These are phyloP conservation scores for Pelobates cultripes DNA, from an alignment of 2,797 vertebrate species.

Conservation along the genomic window DNA sequence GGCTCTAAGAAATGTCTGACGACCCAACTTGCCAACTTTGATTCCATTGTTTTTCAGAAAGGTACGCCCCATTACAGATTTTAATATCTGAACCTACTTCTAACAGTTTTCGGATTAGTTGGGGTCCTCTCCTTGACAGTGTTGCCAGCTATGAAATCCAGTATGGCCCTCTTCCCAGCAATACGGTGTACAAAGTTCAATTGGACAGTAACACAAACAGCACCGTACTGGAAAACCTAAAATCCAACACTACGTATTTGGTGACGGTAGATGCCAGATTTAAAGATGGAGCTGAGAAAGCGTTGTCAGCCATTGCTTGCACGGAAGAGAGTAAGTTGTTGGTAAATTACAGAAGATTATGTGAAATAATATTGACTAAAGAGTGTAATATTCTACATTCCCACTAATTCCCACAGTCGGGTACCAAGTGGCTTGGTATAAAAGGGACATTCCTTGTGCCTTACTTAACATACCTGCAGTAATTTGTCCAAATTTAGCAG, in stretches of 20 bases:
- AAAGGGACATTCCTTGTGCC: too few relatives aligned
- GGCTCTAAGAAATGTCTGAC: too few relatives aligned
- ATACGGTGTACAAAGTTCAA: slow-evolving; percentile 68
- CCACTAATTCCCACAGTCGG: too few relatives aligned
- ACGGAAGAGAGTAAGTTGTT: slow-evolving; percentile 80
- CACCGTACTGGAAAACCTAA: slow-evolving; percentile 81
- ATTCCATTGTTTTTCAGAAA: slow-evolving; percentile 65
- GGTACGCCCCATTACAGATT: slow-evolving; percentile 77
- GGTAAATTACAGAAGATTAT: neutral
- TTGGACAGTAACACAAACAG: slow-evolving; percentile 75
- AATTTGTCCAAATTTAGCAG: too few relatives aligned
- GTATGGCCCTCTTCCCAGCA: slow-evolving; percentile 81
- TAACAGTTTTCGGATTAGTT: slow-evolving; percentile 84
- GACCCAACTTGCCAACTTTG: too few relatives aligned
- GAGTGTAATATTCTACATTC: too few relatives aligned
- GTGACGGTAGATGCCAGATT: slow-evolving; percentile 85
- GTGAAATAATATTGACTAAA: too few relatives aligned
- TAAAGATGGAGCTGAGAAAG: slow-evolving; percentile 80
- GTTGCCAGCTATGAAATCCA: slow-evolving; percentile 80
- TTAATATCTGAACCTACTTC: slow-evolving; percentile 79
- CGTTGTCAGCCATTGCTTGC: slow-evolving; percentile 89
- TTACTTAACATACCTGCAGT: too few relatives aligned
- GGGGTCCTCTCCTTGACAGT: slow-evolving; percentile 78
- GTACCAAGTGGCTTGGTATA: too few relatives aligned
- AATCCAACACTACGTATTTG: slow-evolving; percentile 86